Conservation (phyloP, 2,797 vertebrate genomes). For the Rhinichthys osculus region DNA sequence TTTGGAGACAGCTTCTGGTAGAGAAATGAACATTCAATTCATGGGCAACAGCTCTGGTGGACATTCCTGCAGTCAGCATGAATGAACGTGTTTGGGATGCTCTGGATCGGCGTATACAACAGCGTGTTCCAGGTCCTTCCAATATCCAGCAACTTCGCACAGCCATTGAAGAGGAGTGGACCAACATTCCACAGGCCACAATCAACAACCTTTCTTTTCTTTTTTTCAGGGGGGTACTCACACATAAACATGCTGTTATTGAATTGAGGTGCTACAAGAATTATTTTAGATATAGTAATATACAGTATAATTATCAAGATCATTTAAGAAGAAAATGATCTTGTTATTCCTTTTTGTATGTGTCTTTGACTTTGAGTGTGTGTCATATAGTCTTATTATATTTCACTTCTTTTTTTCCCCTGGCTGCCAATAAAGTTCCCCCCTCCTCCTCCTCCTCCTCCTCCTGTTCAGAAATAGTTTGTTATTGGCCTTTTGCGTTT, state of each 20-base stretch:
- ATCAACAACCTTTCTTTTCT: too few relatives aligned
- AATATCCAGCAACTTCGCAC: too few relatives aligned
- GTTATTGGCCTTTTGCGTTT: conserved; percentile 52
- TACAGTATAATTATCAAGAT: background rate
- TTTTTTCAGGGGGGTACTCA: too few relatives aligned
- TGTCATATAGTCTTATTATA: conserved; percentile 38
- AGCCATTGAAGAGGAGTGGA: too few relatives aligned
- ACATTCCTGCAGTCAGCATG: too few relatives aligned
- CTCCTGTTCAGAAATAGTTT: conserved; percentile 44
- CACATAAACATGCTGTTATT: background rate
- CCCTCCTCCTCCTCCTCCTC: background rate
- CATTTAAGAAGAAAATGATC: background rate
- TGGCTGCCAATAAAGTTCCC: conserved; percentile 40
- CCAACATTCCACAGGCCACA: too few relatives aligned
- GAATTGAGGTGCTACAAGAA: background rate
- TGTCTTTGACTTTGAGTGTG: conserved; percentile 15
- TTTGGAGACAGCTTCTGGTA: too few relatives aligned
- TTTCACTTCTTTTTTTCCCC: conserved; percentile 33
- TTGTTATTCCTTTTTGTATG: background rate
- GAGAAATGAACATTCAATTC: too few relatives aligned
- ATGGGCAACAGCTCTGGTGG: too few relatives aligned
- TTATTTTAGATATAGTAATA: background rate
- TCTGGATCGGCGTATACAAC: too few relatives aligned
- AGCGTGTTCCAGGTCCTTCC: too few relatives aligned
- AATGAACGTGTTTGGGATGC: too few relatives aligned